phyloP scores from a whole-genome alignment of 1,140 invertebrate genomes.

The Papilio helenus region DNA sequence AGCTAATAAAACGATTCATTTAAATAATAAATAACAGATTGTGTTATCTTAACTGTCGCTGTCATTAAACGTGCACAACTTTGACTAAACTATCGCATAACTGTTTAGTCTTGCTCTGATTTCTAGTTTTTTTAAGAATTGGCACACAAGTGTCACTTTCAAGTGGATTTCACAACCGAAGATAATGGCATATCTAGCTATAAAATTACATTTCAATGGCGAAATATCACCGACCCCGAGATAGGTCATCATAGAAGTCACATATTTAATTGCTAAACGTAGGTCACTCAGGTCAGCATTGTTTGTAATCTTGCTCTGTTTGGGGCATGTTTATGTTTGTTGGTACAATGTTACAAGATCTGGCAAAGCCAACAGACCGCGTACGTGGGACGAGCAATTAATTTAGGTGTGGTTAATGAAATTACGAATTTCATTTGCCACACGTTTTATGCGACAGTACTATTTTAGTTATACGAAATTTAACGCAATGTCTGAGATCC shows the following conservation, averaged over 20 bases:
- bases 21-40: background rate
- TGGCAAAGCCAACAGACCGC: conserved; percentile 1
- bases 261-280: background rate
- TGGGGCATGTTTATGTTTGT: conserved; percentile 14
- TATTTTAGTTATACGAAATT: background rate
- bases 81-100: no score
- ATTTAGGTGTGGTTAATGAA: conserved; percentile 9
- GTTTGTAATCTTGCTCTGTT: background rate
- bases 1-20: background rate
- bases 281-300: background rate
- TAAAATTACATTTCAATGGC: no score
- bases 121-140: no score
- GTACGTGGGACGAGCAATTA: conserved; percentile 21
- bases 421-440: conserved; percentile 10
- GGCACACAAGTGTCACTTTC: no score
- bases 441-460: background rate
- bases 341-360: conserved; percentile 12
- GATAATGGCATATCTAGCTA: no score
- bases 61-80: no score
- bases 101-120: no score
- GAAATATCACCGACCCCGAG: background rate
- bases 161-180: no score
- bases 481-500: no score
- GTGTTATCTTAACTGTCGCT: background rate
- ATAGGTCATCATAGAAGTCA: background rate